Base-by-base conservation (phyloP, 2,888 invertebrate genomes). In the Lithophane ornitopus region DNA sequence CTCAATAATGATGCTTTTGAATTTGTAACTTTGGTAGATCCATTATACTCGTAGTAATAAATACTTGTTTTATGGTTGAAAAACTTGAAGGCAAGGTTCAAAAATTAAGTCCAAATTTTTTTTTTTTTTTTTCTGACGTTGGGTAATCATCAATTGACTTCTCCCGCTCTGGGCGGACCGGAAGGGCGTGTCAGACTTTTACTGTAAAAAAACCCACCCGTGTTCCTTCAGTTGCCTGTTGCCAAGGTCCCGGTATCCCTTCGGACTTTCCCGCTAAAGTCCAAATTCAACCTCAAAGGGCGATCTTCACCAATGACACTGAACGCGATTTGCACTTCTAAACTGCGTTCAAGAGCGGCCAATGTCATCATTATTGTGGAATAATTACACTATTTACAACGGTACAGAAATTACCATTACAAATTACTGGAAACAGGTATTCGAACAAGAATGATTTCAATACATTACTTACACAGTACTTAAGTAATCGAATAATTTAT, bases 401-500 rank as follows among this genome's bases (percentile, higher is more conserved):
- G 19, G 3, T 28, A 62, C 22, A 39, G 7, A 14, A 54, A 44
- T 74, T 34, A n/a, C 16, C 34, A 39, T 39, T 39, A 56, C 41
- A 76, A 49, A 58, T 49, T 1, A 19, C 41, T n/a, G 49, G 41
- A 52, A 63, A 59, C 49, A 34, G 8, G 3, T n/a, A 54, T 49
- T 34, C n/a, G 22, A 41, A 49, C n/a, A 26, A 19, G 0, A 72
- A 49, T 14, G 28, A 62, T 7, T 26, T n/a, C 8, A 9, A 70
- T 63, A 63, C 56, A 69, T 62, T 26, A 58, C 44, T 4, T 34
- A 67, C 16, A 22, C 41, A 28, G 68, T 62, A 63, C 39, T 16
- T 6, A 34, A 34, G 34, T 34, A 74, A 66, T n/a, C 52, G 76
- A 54, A 54, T 62, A 56, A 54, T 34, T 52, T 58, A 70, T 46